These are phyloP conservation scores for Drosophila repletoides DNA, from an alignment of 1,140 invertebrate genomes.

Conservation along the genomic window DNA sequence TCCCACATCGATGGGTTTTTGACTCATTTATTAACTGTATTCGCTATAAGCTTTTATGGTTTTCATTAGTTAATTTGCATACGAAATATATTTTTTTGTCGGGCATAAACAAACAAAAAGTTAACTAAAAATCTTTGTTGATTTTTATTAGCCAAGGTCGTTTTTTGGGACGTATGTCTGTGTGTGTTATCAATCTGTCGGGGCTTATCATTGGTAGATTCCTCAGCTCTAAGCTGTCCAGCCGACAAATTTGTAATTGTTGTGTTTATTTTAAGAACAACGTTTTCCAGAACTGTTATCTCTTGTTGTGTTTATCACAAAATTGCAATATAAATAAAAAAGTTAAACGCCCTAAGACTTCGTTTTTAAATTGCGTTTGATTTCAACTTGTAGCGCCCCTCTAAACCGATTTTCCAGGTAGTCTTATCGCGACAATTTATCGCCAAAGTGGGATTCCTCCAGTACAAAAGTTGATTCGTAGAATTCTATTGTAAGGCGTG, in stretches of 20 bases:
- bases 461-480: too few species aligned
- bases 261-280: neutral
- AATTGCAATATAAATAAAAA: conserved; percentile 16
- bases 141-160: conserved; percentile 38
- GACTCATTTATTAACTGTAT: conserved; percentile 23
- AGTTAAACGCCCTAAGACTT: conserved; percentile 11
- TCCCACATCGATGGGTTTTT: conserved; percentile 4
- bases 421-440: neutral
- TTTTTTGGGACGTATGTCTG: neutral
- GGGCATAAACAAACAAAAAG: conserved; percentile 7
- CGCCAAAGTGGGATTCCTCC: neutral
- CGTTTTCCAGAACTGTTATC: neutral
- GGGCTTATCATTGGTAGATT: conserved; percentile 1
- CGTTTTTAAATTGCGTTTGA: neutral
- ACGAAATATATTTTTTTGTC: conserved; percentile 22
- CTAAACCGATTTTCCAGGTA: neutral
- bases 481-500: too few species aligned
- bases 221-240: neutral
- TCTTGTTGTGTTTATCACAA: conserved; percentile 9
- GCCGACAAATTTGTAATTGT: neutral
- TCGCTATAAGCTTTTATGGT: conserved; percentile 4
- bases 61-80: conserved; percentile 40
- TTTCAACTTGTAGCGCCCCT: neutral
- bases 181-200: conserved; percentile 15
- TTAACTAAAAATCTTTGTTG: conserved; percentile 25